phyloP scores from a whole-genome alignment of 2,113 vertebrate species.

The Telmatochromis brichardi region DNA sequence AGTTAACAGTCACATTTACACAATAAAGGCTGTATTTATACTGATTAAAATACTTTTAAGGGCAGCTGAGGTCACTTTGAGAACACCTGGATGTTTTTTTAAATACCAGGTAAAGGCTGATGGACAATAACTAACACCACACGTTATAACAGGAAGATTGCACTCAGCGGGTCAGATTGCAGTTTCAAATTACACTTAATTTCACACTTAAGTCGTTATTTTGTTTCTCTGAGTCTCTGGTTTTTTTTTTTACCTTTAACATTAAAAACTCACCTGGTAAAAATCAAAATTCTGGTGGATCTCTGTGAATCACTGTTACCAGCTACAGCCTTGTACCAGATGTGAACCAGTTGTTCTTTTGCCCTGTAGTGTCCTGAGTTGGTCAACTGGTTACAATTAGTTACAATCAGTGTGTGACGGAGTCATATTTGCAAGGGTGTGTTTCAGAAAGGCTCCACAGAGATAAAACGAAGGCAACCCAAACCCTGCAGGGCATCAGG shows the following conservation, averaged over 20 bases:
- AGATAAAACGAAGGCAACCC: not conserved
- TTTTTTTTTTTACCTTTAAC: fast-evolving
- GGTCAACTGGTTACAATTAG: too few relatives aligned
- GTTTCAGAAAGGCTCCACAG: not conserved
- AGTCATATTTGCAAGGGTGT: not conserved
- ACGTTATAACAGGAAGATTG: not conserved
- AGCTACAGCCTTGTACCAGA: fast-evolving
- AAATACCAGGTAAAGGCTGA: not conserved
- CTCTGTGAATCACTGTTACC: not conserved
- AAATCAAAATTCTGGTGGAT: not conserved
- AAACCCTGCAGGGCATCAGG: not conserved
- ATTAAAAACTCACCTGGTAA: not conserved
- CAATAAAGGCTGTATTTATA: not conserved
- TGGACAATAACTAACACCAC: not conserved
- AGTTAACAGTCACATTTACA: not conserved
- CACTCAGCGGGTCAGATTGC: fast-evolving
- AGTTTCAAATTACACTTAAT: not conserved
- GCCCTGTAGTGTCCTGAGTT: not conserved
- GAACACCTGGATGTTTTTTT: not conserved
- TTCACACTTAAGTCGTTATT: not conserved
- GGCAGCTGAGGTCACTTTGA: not conserved
- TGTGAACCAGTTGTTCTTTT: not conserved
- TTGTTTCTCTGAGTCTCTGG: not conserved
- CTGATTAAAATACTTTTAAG: not conserved
- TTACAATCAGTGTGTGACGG: not conserved